Conservation (phyloP, 2,113 vertebrate species). For the Muntiacus reevesi region DNA sequence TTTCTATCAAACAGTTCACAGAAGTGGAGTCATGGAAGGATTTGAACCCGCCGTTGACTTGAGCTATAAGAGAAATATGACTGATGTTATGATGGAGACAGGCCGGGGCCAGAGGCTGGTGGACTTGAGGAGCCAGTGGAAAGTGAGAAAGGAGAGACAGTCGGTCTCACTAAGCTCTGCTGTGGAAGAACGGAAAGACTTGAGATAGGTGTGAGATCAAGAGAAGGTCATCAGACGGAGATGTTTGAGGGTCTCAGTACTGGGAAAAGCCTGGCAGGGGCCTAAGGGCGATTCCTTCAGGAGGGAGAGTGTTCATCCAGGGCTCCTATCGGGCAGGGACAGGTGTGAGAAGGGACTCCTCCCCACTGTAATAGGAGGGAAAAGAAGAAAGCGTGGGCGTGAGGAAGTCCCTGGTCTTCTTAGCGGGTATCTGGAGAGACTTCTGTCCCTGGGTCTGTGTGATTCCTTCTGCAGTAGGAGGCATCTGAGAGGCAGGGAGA, state of each 20-base stretch:
- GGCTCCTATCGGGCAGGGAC: background rate
- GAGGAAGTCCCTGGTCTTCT: background rate
- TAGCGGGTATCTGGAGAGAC: background rate
- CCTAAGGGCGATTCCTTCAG: too few species aligned
- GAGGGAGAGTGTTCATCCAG: background rate
- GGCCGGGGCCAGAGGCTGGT: background rate
- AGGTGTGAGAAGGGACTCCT: background rate
- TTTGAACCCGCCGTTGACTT: fast-evolving
- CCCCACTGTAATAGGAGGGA: background rate
- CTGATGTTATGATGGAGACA: too few species aligned
- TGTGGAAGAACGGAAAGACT: background rate
- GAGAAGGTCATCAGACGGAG: background rate
- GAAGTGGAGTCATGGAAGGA: background rate
- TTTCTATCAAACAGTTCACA: fast-evolving
- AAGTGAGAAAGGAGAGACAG: background rate
- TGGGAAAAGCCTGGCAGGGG: fast-evolving
- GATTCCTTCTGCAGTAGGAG: slow-evolving; percentile 10
- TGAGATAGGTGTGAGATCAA: background rate
- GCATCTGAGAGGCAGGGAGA: background rate
- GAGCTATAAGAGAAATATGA: too few species aligned
- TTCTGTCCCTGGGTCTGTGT: background rate
- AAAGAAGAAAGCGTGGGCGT: background rate
- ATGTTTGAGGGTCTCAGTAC: background rate
- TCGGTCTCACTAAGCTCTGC: background rate
- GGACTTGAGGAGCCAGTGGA: too few species aligned